Conservation (phyloP, 2,888 invertebrate species). For the Idaea straminata region DNA sequence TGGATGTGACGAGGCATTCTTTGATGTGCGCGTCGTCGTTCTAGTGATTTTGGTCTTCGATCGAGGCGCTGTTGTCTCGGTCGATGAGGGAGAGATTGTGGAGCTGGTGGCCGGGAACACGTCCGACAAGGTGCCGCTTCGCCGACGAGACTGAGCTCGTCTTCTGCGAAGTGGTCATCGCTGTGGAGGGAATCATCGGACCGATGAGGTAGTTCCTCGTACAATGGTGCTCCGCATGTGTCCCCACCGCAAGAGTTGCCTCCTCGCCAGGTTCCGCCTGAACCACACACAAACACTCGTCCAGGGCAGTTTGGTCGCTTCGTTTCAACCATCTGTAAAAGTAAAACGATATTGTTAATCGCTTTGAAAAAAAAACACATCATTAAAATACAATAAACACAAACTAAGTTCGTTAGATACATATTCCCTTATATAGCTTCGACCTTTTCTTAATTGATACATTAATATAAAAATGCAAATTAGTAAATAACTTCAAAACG, state of each 20-base stretch:
- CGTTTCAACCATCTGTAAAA: slow-evolving; percentile 85
- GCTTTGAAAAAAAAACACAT: neutral
- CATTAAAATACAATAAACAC: neutral
- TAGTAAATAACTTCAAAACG: slow-evolving; percentile 3
- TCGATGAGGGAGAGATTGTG: slow-evolving; percentile 77
- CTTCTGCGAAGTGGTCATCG: slow-evolving; percentile 92
- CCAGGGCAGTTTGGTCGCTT: slow-evolving; percentile 81
- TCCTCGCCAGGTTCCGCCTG: slow-evolving; percentile 79
- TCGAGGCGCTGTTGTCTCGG: slow-evolving; percentile 81
- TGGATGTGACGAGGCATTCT: slow-evolving; percentile 77
- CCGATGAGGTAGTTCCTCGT: slow-evolving; percentile 87
- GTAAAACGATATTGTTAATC: slow-evolving; percentile 11
- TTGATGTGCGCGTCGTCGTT: slow-evolving; percentile 72
- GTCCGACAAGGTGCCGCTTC: slow-evolving; percentile 73
- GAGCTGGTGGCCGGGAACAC: slow-evolving; percentile 74
- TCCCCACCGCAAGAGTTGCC: slow-evolving; percentile 70
- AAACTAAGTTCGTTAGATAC: neutral
- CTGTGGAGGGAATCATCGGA: slow-evolving; percentile 83
- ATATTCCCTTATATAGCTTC: neutral
- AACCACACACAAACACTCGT: slow-evolving; percentile 85
- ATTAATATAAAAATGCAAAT: slow-evolving; percentile 10
- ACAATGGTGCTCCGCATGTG: slow-evolving; percentile 85
- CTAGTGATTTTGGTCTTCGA: slow-evolving; percentile 78
- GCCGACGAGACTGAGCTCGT: slow-evolving; percentile 83
- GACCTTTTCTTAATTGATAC: too few species aligned